Conservation (phyloP, 2,797 vertebrate species). For the Chlorospingus semifuscus region DNA sequence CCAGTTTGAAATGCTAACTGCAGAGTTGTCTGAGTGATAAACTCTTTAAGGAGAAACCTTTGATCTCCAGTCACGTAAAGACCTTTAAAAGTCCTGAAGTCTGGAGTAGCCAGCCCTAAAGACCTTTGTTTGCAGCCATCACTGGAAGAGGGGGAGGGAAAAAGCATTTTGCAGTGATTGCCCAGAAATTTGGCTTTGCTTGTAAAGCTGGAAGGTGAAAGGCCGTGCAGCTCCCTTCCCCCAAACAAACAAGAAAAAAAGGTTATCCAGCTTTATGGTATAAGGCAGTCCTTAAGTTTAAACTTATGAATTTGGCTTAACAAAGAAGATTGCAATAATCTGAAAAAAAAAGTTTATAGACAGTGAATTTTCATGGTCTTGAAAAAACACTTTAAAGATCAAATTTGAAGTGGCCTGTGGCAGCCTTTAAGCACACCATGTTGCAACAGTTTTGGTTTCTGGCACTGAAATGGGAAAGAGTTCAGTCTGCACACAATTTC, state of each 20-base stretch:
- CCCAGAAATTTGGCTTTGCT: conserved; percentile 52
- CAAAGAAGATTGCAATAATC: background rate
- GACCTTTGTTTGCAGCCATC: conserved; percentile 57
- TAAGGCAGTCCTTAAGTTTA: conserved; percentile 29
- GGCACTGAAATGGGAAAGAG: background rate
- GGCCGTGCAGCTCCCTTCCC: background rate
- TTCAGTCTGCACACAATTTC: background rate
- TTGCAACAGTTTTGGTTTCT: background rate
- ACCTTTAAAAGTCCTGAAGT: conserved; percentile 54
- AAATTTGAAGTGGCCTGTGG: background rate
- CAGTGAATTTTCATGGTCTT: background rate
- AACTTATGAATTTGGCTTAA: background rate
- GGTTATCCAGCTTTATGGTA: background rate
- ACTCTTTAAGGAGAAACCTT: conserved; percentile 65
- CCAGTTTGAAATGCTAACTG: conserved; percentile 69
- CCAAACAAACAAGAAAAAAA: background rate
- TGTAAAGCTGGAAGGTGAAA: conserved; percentile 65
- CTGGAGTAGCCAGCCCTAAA: conserved; percentile 43
- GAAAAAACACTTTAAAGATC: background rate
- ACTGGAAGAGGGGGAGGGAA: conserved; percentile 49
- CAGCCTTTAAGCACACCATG: background rate
- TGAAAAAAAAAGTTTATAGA: background rate
- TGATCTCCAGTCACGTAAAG: conserved; percentile 66
- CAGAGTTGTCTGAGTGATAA: conserved; percentile 65
- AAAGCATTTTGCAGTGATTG: conserved; percentile 56